Evolutionary conservation across 2,888 invertebrate genomes (phyloP).

Genomic region (Tipula helvola): DNA sequence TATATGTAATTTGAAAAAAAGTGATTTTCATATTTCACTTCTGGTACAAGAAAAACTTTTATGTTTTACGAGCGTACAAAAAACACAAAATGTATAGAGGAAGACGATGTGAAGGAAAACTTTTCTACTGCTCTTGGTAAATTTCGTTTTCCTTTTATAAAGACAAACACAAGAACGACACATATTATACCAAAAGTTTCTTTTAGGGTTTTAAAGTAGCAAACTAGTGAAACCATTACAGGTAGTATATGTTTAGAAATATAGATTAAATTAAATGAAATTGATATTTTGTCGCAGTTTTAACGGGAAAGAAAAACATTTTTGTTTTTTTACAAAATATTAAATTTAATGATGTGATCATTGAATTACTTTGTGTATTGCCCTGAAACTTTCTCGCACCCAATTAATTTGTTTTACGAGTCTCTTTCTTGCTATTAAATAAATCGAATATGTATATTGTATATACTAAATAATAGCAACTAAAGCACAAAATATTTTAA

Average conservation of each 20-base stretch:
- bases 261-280: neutral
- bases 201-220: neutral
- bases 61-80: neutral
- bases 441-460: neutral
- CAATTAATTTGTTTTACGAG: neutral
- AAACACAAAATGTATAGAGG: neutral
- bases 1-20: neutral
- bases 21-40: neutral
- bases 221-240: neutral
- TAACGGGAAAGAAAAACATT: neutral
- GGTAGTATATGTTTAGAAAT: neutral
- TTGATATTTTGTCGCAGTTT: neutral
- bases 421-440: neutral
- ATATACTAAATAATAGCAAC: too few species aligned
- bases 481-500: neutral
- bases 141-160: too few species aligned
- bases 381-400: neutral
- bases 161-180: too few species aligned
- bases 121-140: neutral
- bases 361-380: neutral
- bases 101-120: neutral
- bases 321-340: neutral
- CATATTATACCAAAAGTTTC: neutral
- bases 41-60: neutral
- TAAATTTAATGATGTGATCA: neutral